phyloP scores from a whole-genome alignment of 2,113 vertebrate genomes.

The Pycnonotus jocosus region DNA sequence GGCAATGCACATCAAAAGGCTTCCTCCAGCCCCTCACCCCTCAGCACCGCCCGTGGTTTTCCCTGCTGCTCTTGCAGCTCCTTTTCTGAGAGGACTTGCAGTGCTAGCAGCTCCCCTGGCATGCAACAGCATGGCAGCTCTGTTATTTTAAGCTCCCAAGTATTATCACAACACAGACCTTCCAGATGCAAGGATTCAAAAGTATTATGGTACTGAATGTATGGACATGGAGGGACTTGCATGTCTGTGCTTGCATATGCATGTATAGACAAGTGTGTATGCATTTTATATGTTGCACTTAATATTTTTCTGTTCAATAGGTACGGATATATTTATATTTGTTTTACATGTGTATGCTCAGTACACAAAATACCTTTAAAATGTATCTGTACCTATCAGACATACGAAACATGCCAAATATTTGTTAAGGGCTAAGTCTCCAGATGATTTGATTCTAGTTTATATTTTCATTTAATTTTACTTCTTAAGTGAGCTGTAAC shows the following conservation, averaged over 20 bases:
- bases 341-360: not conserved
- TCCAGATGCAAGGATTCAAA: not conserved
- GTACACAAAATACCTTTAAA: not conserved
- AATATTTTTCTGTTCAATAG: not conserved
- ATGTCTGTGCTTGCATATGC: not conserved
- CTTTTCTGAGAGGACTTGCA: not conserved
- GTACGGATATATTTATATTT: not conserved
- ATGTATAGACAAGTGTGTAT: not conserved
- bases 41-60: rapidly evolving
- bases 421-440: not conserved
- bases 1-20: rapidly evolving
- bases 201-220: not conserved
- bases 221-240: no score
- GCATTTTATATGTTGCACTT: not conserved
- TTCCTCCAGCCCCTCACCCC: not conserved
- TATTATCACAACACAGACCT: not conserved
- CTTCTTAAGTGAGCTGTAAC: not conserved
- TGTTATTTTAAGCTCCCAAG: not conserved
- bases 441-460: not conserved
- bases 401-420: not conserved
- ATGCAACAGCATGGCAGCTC: not conserved
- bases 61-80: not conserved
- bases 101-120: not conserved
- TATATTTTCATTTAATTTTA: not conserved
- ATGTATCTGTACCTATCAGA: not conserved